These are phyloP conservation scores for Brachycybe producta DNA, from an alignment of 2,888 invertebrate genomes.

Conservation along the genomic window DNA sequence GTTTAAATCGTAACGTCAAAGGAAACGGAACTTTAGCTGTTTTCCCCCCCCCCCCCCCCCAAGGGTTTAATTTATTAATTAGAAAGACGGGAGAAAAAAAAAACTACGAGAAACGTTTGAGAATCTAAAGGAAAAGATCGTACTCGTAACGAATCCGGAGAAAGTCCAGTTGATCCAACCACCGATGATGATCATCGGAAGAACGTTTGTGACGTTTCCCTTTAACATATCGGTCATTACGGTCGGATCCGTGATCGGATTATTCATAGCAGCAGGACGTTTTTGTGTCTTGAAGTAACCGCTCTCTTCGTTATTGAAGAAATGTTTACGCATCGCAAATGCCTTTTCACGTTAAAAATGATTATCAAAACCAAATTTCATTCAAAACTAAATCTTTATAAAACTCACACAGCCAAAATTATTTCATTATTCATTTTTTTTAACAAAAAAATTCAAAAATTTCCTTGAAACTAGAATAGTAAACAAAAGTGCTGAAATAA, in stretches of 20 bases:
- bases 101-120: no score
- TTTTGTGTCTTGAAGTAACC: conserved; percentile 85
- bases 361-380: background rate
- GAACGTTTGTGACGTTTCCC: conserved; percentile 93
- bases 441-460: no score
- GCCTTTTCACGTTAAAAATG: conserved; percentile 28
- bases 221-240: conserved; percentile 99
- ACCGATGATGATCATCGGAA: conserved; percentile 98
- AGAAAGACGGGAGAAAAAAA: no score
- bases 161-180: conserved; percentile 99
- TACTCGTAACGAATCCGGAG: conserved; percentile 96
- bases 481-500: no score
- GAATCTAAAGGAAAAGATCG: no score
- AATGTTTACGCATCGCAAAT: conserved; percentile 73
- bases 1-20: conserved; percentile 91
- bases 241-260: conserved; percentile 86
- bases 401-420: no score
- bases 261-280: conserved; percentile 61
- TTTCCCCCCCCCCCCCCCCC: no score
- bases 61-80: no score
- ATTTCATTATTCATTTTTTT: no score
- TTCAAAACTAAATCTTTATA: no score
- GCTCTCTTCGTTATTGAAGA: conserved; percentile 89
- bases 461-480: no score
- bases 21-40: conserved; percentile 98